phyloP scores from a whole-genome alignment of 2,888 invertebrate species.

The Melipona beecheii region DNA sequence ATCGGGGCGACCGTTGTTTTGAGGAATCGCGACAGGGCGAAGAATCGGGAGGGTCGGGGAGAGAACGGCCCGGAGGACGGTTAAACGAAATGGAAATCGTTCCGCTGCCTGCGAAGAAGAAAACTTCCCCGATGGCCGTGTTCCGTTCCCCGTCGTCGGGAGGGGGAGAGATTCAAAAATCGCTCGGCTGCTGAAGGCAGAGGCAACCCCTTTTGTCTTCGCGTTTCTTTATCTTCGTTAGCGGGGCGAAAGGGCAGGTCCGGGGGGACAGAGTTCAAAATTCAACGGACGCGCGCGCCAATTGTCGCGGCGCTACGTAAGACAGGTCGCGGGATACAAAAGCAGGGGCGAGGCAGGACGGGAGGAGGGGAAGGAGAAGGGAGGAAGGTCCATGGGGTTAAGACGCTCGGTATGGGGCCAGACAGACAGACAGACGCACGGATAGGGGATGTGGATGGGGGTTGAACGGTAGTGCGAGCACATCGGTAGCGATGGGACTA shows the following conservation, averaged over 20 bases:
- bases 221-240: slow-evolving; percentile 39
- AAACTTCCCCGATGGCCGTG: slow-evolving; percentile 25
- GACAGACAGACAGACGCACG: slow-evolving; percentile 70
- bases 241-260: neutral
- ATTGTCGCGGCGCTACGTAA: slow-evolving; percentile 34
- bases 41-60: slow-evolving; percentile 10
- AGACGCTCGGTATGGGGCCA: slow-evolving; percentile 70
- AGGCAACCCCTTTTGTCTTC: slow-evolving; percentile 5
- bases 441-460: slow-evolving; percentile 37
- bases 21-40: slow-evolving; percentile 7
- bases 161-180: slow-evolving; percentile 21
- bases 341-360: neutral
- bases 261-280: slow-evolving; percentile 32
- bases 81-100: slow-evolving; percentile 51
- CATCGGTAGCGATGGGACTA: slow-evolving; percentile 23
- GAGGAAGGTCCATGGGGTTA: slow-evolving; percentile 44
- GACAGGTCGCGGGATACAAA: slow-evolving; percentile 8
- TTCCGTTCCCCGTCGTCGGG: neutral
- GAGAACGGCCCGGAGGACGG: neutral
- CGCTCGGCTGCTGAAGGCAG: neutral
- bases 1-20: neutral
- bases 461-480: slow-evolving; percentile 26
- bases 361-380: neutral
- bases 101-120: slow-evolving; percentile 15
- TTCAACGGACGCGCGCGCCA: slow-evolving; percentile 36